These are phyloP conservation scores for Myodes glareolus DNA, from an alignment of 2,113 vertebrate genomes.

Conservation along the genomic window DNA sequence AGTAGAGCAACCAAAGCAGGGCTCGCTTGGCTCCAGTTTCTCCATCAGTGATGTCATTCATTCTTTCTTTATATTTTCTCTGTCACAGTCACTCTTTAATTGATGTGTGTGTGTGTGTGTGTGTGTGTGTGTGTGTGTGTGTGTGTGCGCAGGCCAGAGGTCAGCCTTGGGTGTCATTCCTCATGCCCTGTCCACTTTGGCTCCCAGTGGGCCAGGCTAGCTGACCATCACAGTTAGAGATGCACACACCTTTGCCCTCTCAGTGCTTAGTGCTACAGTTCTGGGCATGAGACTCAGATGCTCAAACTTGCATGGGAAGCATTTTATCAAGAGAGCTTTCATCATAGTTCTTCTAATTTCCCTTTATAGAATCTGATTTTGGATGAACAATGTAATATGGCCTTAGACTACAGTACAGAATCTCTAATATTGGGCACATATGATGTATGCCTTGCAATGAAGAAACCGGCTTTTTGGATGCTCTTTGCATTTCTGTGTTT, in stretches of 20 bases:
- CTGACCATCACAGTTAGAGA: too few species aligned
- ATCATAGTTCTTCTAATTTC: not conserved
- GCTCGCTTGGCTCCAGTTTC: not conserved
- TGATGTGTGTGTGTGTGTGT: not conserved
- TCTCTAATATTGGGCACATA: not conserved
- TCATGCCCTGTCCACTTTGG: not conserved
- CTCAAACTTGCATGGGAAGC: not conserved
- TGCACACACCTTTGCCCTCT: fast-evolving
- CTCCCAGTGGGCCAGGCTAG: not conserved
- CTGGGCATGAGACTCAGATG: not conserved
- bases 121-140: not conserved
- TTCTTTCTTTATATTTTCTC: not conserved
- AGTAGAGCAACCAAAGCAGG: not conserved
- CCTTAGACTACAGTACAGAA: not conserved
- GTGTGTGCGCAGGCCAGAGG: not conserved
- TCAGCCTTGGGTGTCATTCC: not conserved
- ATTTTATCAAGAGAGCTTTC: not conserved
- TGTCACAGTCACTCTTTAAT: not conserved
- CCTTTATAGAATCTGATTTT: not conserved
- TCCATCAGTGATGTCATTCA: not conserved
- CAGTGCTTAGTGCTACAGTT: not conserved
- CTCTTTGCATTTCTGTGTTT: not conserved
- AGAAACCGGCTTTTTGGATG: not conserved
- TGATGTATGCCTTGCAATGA: not conserved
- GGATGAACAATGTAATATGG: not conserved